phyloP scores from a whole-genome alignment of 2,797 vertebrate species.

The Lagorchestes hirsutus region DNA sequence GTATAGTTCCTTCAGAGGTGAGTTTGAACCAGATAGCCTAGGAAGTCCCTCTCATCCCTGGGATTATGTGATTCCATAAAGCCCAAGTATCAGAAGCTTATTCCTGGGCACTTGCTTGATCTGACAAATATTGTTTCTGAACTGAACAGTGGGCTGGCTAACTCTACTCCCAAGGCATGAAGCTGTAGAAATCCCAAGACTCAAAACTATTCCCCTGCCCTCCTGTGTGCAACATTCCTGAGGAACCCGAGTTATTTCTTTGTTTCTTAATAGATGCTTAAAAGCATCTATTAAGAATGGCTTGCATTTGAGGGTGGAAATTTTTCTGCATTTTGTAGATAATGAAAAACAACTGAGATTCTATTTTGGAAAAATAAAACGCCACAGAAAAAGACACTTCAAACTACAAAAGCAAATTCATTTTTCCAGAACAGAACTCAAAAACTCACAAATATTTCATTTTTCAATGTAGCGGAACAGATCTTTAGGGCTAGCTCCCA shows the following conservation, averaged over 20 bases:
- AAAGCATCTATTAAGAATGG: constrained; percentile 43
- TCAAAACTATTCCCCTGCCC: not conserved
- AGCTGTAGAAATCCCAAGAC: not conserved
- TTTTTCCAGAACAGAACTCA: constrained; percentile 6
- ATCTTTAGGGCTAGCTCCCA: constrained; percentile 24
- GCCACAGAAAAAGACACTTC: constrained; percentile 64
- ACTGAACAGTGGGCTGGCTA: not conserved
- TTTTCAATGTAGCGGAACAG: constrained; percentile 12
- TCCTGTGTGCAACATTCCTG: too few relatives aligned
- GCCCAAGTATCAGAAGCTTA: not conserved
- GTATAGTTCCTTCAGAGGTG: not conserved
- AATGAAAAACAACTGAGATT: constrained; percentile 64
- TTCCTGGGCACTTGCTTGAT: not conserved
- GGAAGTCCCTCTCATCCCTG: not conserved
- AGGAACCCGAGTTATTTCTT: not conserved
- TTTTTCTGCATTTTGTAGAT: constrained; percentile 33
- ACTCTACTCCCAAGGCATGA: not conserved
- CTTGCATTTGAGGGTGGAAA: constrained; percentile 44
- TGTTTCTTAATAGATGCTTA: constrained; percentile 10
- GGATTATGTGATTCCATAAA: not conserved
- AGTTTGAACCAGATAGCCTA: not conserved
- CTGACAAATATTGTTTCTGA: not conserved
- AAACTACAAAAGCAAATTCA: constrained; percentile 46
- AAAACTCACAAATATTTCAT: constrained; percentile 1
- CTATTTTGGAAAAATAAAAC: constrained; percentile 67